These are phyloP conservation scores for Bugula neritina DNA, from an alignment of 2,888 invertebrate species.

Conservation along the genomic window DNA sequence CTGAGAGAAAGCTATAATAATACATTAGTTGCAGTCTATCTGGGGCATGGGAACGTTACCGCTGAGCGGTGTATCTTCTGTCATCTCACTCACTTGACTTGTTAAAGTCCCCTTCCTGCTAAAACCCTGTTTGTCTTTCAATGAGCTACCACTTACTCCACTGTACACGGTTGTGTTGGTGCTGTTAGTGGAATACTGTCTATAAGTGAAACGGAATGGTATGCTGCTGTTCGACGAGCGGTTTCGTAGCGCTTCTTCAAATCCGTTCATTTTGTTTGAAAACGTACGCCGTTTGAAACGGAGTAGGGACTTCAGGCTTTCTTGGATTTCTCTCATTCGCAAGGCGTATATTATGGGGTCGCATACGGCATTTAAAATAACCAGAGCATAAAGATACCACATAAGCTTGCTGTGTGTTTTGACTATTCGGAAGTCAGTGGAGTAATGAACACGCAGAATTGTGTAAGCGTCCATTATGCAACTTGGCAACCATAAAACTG, in stretches of 20 bases:
- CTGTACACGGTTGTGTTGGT: slow-evolving; percentile 7
- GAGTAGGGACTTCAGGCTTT: slow-evolving; percentile 25
- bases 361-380: slow-evolving; percentile 30
- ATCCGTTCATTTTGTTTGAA: slow-evolving; percentile 22
- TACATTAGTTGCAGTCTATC: not conserved
- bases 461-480: slow-evolving; percentile 23
- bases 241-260: slow-evolving; percentile 4
- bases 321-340: slow-evolving; percentile 31
- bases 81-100: slow-evolving; percentile 19
- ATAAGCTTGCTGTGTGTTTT: slow-evolving; percentile 20
- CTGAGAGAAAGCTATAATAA: too few species aligned
- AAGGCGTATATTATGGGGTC: slow-evolving; percentile 32
- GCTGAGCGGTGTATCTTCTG: slow-evolving; percentile 16
- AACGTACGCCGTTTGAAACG: slow-evolving; percentile 14
- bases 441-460: not conserved
- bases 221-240: slow-evolving; percentile 1
- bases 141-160: not conserved
- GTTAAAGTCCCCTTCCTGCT: slow-evolving; percentile 15
- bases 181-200: slow-evolving; percentile 22
- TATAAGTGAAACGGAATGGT: not conserved
- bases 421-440: not conserved
- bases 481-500: slow-evolving; percentile 23
- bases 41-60: not conserved
- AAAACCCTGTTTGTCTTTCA: not conserved
- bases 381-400: slow-evolving; percentile 29